Base-by-base conservation (phyloP, 1,140 invertebrate species). In the Cheumatopsyche charites region DNA sequence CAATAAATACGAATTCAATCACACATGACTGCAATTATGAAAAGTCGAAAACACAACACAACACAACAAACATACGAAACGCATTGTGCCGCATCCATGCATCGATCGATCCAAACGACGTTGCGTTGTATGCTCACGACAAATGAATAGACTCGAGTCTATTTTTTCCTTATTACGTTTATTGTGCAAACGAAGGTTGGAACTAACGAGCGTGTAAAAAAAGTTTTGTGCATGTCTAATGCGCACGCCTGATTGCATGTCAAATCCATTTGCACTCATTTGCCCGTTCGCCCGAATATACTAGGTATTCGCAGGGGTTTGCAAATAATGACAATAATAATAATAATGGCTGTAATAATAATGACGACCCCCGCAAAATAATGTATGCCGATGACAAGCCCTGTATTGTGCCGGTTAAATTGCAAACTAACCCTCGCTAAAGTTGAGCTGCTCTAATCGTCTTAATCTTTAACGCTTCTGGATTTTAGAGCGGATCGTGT, bases 191-290 rank as follows among this genome's bases (percentile, higher is more conserved):
- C 29, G 29, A 36, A 36, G 29, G 29, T 36, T 36, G 29, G 15
- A 19, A 52, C 47, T 52, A 52, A 45, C 21, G 43, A 45, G 42
- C 42, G 26, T 58, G 47, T n/a, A 21, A 25, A 23, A 65, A 19
- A 58, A 58, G 26, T 52, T 61, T 70, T 70, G 15, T 55, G 47
- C 26, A 65, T 65, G 19, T 12, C 19, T 65, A 42, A 19, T 67
- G 52, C 42, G 47, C 63, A 49, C 65, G 65, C 36, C 62, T 67
- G 62, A 70, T 71, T 67, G 47, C 62, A 55, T 73, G 73, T 74
- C 73, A 74, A 67, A 74, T 68, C 52, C 73, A 74, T 65, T 71
- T 52, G 19, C 58, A 62, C 58, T 62, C 15, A 62, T 41, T 62
- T 26, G 58, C 25, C 13, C 13, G 26, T 41, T 62, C 58, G 25